A percentile compares a stretch with the other conserved stretches of the same genome.
Evolutionary conservation across 2,888 invertebrate species (phyloP).

Genomic region (Gastrophysa polygoni): DNA sequence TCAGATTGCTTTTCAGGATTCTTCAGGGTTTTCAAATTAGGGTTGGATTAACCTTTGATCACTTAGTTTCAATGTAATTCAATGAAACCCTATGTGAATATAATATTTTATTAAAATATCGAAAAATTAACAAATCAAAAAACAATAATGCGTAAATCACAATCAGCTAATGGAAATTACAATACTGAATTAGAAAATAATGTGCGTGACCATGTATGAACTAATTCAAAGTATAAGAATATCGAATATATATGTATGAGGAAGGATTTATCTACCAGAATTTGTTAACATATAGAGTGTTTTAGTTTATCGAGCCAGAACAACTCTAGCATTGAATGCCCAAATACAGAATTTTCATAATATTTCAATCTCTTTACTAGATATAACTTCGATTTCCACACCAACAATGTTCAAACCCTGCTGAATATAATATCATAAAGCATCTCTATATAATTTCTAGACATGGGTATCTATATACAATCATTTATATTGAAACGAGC

Average conservation of each 20-base stretch:
- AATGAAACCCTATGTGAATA: slow-evolving; percentile 4
- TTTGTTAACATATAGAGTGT: slow-evolving; percentile 33
- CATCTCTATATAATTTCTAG: slow-evolving; percentile 37
- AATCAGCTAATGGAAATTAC: slow-evolving; percentile 19
- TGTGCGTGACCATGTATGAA: neutral
- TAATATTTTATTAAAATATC: slow-evolving; percentile 26
- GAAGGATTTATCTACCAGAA: slow-evolving; percentile 17
- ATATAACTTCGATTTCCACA: slow-evolving; percentile 32
- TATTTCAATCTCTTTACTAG: slow-evolving; percentile 19
- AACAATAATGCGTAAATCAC: slow-evolving; percentile 24
- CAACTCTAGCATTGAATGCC: slow-evolving; percentile 44
- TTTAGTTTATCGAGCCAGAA: slow-evolving; percentile 33
- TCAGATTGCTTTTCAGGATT: too few relatives aligned
- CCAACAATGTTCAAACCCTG: slow-evolving; percentile 43
- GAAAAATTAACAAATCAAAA: slow-evolving; percentile 25
- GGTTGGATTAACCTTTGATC: too few relatives aligned
- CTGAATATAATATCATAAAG: slow-evolving; percentile 38
- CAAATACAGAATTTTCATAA: slow-evolving; percentile 22
- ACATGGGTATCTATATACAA: slow-evolving; percentile 46
- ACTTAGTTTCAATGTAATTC: too few relatives aligned
- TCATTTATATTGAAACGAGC: slow-evolving; percentile 31
- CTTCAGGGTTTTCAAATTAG: too few relatives aligned
- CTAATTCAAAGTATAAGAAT: slow-evolving; percentile 3
- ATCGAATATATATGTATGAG: slow-evolving; percentile 21
- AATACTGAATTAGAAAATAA: slow-evolving; percentile 7